Evolutionary conservation across 2,113 vertebrate species (phyloP).

Genomic region (Ptyas mucosa): DNA sequence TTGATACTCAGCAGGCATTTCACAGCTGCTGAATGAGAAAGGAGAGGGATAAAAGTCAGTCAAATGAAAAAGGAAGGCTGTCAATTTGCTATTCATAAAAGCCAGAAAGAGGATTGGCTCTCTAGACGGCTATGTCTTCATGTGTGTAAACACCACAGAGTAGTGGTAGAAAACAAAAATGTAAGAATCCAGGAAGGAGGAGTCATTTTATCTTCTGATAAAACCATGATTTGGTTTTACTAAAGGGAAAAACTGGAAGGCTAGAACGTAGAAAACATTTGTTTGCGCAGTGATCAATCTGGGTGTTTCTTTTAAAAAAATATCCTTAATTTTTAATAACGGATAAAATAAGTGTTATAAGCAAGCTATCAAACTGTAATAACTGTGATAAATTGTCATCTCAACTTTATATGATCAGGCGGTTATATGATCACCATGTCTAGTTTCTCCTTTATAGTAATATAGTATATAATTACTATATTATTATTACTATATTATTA

Average conservation of each 20-base stretch:
- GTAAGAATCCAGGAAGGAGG: neutral
- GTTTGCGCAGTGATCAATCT: neutral
- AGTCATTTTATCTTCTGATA: neutral
- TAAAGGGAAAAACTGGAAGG: neutral
- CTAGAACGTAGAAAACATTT: neutral
- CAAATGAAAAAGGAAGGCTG: constrained; percentile 26
- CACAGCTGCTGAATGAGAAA: constrained; percentile 32
- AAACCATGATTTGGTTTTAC: neutral
- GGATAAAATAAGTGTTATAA: neutral
- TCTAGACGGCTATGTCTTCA: neutral
- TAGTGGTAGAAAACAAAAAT: neutral
- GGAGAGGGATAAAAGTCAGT: neutral
- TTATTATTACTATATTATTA: no score
- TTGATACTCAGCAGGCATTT: constrained; percentile 19
- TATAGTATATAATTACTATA: neutral
- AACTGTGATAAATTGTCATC: neutral
- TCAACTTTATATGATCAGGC: neutral
- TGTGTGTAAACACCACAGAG: neutral
- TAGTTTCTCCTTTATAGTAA: neutral
- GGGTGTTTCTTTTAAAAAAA: neutral
- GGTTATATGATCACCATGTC: neutral
- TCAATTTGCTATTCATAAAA: constrained; percentile 21
- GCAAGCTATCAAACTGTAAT: neutral
- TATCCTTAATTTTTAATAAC: neutral
- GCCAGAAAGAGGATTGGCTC: neutral